Conservation (phyloP, 1,140 invertebrate species). For the Venustaconcha ellipsiformis region DNA sequence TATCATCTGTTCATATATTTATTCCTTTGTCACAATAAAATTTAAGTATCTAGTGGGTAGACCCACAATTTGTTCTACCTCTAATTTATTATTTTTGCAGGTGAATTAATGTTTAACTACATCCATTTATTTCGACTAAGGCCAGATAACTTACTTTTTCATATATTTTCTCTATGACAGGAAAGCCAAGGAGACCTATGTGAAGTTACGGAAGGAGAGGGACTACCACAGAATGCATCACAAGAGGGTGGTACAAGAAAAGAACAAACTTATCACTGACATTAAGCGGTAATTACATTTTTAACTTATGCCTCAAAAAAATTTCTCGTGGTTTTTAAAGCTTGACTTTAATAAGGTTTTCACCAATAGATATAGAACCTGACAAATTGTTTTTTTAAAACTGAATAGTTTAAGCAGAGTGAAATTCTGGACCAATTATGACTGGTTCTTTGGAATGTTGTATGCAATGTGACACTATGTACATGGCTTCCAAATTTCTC, state of each 20-base stretch:
- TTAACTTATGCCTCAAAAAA: background rate
- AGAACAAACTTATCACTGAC: constrained; percentile 67
- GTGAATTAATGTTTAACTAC: too few relatives aligned
- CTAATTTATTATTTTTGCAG: too few relatives aligned
- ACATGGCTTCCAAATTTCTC: too few relatives aligned
- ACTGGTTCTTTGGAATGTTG: too few relatives aligned
- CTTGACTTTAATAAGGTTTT: too few relatives aligned
- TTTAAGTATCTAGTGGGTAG: too few relatives aligned
- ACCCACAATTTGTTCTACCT: too few relatives aligned
- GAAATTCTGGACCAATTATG: background rate
- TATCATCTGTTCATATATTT: too few relatives aligned
- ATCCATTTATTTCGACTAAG: too few relatives aligned
- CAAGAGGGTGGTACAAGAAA: constrained; percentile 69
- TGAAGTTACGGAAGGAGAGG: constrained; percentile 68
- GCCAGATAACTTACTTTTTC: too few relatives aligned
- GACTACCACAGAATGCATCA: constrained; percentile 70
- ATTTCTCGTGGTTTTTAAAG: background rate
- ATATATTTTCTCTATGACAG: constrained; percentile 36
- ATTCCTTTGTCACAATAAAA: too few relatives aligned
- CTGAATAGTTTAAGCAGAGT: background rate
- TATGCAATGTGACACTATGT: too few relatives aligned
- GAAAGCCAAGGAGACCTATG: constrained; percentile 68
- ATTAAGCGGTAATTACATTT: constrained; percentile 59
- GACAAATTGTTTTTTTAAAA: background rate
- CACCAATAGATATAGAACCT: background rate